Conservation (phyloP, 2,113 vertebrate genomes). For the Petromus typicus region DNA sequence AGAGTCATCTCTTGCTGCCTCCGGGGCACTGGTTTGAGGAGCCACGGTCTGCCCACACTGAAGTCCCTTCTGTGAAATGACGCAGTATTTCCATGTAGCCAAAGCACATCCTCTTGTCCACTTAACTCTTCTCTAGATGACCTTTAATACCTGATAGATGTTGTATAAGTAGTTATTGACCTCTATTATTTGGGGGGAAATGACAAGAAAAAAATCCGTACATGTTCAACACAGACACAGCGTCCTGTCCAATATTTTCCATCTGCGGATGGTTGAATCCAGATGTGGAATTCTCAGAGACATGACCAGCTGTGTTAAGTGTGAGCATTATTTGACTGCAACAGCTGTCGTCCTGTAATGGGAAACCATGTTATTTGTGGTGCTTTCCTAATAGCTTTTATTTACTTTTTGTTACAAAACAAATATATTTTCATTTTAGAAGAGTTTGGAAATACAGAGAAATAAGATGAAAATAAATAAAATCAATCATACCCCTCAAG, state of each 20-base stretch:
- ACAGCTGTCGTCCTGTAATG: not conserved
- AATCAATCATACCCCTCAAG: not conserved
- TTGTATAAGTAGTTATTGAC: not conserved
- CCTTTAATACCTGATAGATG: not conserved
- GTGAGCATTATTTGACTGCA: not conserved
- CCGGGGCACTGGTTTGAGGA: not conserved
- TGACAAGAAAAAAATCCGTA: not conserved
- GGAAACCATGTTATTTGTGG: not conserved
- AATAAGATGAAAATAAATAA: not conserved
- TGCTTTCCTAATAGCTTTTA: not conserved
- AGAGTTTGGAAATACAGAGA: constrained; percentile 37
- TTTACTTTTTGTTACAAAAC: not conserved
- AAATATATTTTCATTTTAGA: constrained; percentile 5
- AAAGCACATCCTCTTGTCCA: not conserved
- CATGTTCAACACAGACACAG: not conserved
- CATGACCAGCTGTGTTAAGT: not conserved
- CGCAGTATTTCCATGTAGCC: not conserved
- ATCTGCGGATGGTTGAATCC: not conserved
- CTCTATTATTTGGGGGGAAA: not conserved
- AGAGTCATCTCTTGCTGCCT: not conserved
- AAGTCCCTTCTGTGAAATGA: not conserved
- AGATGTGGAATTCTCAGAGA: not conserved
- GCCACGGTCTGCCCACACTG: not conserved
- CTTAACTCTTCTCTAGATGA: not conserved
- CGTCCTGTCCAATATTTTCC: not conserved